Percentiles rank a stretch among this genome's conserved stretches.
These are phyloP conservation scores for Zygothrica quintamaculata DNA, from an alignment of 2,888 invertebrate species.

Conservation along the genomic window DNA sequence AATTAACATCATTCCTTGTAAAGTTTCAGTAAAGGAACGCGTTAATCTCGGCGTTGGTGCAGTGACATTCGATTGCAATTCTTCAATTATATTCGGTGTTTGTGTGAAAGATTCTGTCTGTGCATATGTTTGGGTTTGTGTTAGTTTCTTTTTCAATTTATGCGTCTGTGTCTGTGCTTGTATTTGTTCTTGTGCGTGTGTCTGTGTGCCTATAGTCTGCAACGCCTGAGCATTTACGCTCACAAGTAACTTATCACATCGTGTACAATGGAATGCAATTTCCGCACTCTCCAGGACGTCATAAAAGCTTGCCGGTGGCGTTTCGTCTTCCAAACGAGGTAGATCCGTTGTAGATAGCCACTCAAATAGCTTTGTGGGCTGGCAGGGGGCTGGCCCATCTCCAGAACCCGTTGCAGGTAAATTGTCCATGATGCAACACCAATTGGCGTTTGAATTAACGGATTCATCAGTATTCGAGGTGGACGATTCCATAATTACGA, in stretches of 20 bases:
- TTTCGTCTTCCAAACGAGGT: conserved; percentile 42
- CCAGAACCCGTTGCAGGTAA: neutral
- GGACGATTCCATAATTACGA: neutral
- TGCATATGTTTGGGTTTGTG: neutral
- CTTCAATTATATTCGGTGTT: neutral
- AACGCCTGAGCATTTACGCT: conserved; percentile 9
- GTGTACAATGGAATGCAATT: neutral
- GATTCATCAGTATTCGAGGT: neutral
- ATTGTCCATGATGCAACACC: neutral
- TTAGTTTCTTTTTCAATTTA: too few relatives aligned
- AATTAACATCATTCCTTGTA: neutral
- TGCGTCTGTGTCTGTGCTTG: neutral
- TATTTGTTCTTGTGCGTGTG: neutral
- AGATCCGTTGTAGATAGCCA: conserved; percentile 15
- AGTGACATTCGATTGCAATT: too few relatives aligned
- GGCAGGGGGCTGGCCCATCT: neutral
- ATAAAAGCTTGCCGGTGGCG: conserved; percentile 37
- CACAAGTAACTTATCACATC: conserved; percentile 6
- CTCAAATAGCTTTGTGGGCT: conserved; percentile 20
- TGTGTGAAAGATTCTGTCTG: neutral
- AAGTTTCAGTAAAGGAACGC: neutral
- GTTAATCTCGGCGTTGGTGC: too few relatives aligned
- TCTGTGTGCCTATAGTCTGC: conserved; percentile 19
- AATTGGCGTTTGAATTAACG: neutral
- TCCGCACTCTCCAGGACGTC: conserved; percentile 16